A percentile compares a stretch with the other conserved stretches of the same genome.
These are phyloP conservation scores for Keiferia lycopersicella DNA, from an alignment of 2,888 invertebrate genomes.

Conservation along the genomic window DNA sequence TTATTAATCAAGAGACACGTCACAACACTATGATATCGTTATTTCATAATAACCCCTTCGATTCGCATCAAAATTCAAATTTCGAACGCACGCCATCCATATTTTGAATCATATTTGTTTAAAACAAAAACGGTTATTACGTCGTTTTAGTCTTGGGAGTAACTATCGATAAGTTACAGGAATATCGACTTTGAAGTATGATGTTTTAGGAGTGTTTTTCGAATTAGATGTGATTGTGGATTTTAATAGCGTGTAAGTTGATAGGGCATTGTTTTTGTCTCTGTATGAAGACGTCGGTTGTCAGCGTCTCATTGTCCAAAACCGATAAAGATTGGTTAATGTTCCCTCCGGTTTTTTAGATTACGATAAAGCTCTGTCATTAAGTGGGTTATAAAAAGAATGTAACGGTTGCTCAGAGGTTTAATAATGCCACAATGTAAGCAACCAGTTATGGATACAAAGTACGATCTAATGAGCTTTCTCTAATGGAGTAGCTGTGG, in stretches of 20 bases:
- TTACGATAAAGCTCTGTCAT: slow-evolving; percentile 51
- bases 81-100: slow-evolving; percentile 16
- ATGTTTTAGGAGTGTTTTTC: slow-evolving; percentile 32
- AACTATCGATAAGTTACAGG: slow-evolving; percentile 33
- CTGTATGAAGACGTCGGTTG: slow-evolving; percentile 75
- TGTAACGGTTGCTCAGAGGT: slow-evolving; percentile 25
- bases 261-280: slow-evolving; percentile 74
- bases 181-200: slow-evolving; percentile 40
- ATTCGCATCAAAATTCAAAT: slow-evolving; percentile 37
- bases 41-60: slow-evolving; percentile 75
- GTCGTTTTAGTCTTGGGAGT: slow-evolving; percentile 39
- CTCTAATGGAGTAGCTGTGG: not conserved
- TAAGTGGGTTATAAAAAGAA: slow-evolving; percentile 37
- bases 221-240: slow-evolving; percentile 33
- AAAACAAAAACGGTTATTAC: slow-evolving; percentile 23
- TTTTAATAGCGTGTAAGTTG: slow-evolving; percentile 67
- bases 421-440: slow-evolving; percentile 12
- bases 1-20: slow-evolving; percentile 79
- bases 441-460: slow-evolving; percentile 23
- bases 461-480: not conserved
- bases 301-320: slow-evolving; percentile 61
- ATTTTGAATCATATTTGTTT: slow-evolving; percentile 30
- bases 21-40: slow-evolving; percentile 78
- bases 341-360: slow-evolving; percentile 44
- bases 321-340: slow-evolving; percentile 63